Base-by-base conservation (phyloP, 2,113 vertebrate species). In the Heterotilapia buettikoferi region DNA sequence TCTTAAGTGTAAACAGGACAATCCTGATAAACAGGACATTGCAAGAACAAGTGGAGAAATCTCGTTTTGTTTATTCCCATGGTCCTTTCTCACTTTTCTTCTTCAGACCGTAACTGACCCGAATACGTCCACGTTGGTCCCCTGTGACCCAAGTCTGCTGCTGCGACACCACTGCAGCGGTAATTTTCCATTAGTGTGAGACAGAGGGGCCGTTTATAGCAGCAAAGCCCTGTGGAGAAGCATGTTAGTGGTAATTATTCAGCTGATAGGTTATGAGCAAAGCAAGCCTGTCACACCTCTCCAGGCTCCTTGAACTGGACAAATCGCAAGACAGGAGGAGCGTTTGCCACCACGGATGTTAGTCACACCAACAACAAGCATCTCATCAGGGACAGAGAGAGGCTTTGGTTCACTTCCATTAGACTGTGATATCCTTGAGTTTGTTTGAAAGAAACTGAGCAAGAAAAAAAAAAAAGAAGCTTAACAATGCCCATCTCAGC, bases 191-290 rank as follows among this genome's bases (percentile, higher is more conserved):
- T 94, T 92, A 91, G 83, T 7, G 78, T 57, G 79, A 90, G 85
- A 85, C 92, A 84, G 91, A 43, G 33, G n/a, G 82, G 61, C 84
- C 52, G 38, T 88, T 90, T 84, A 91, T 88, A 89, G 81, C 88
- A 76, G 80, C 21, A 19, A 83, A 45, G 73, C 82, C 89, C 94
- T 59, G 85, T 53, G 83, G 85, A 91, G 83, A 57, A 40, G 82
- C 54, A 80, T 57, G 88, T 91, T 86, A 90, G 86, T 53, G 2
- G 93, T 94, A 93, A 92, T 92, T 92, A 94, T 87, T 92, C 89
- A 91, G 90, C 83, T 85, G 89, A 83, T 59, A 80, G 87, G 80
- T 89, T 85, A 78, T 40, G 61, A 83, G 84, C 26, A 59, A 82
- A 83, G 68, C 79, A 6, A 54, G 33, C 61, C 61, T 59, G 87